Percentiles rank a stretch among this genome's conserved stretches.
Conservation (phyloP, 2,888 invertebrate genomes). For the Nomada ruficornis region DNA sequence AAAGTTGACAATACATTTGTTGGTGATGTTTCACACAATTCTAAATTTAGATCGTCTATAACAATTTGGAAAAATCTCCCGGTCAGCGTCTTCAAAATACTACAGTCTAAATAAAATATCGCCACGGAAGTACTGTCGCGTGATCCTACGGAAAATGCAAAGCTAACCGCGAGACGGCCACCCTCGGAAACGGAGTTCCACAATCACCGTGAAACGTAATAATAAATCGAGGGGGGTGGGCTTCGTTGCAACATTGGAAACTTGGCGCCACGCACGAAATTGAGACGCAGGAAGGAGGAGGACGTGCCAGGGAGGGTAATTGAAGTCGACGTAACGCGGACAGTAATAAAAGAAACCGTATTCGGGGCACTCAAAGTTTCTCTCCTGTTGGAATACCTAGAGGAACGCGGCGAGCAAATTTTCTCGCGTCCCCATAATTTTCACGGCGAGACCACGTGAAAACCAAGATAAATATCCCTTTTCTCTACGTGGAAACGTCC, state of each 20-base stretch:
- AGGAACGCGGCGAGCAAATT: constrained; percentile 61
- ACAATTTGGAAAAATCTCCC: no score
- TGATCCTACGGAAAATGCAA: constrained; percentile 17
- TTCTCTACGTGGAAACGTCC: constrained; percentile 7
- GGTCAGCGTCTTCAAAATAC: no score
- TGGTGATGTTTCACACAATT: no score
- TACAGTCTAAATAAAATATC: background rate
- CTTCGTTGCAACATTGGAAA: constrained; percentile 11
- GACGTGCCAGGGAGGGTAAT: background rate
- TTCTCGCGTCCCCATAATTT: constrained; percentile 64
- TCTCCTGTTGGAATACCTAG: constrained; percentile 34
- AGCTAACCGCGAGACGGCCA: background rate
- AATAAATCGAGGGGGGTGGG: constrained; percentile 33
- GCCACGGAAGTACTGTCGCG: background rate
- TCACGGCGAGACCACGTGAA: constrained; percentile 43
- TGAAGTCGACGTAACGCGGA: constrained; percentile 7
- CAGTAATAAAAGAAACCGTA: constrained; percentile 60
- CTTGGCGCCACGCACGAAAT: constrained; percentile 40
- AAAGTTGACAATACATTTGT: no score
- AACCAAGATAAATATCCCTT: constrained; percentile 64
- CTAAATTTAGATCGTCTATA: no score
- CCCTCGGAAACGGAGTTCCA: background rate
- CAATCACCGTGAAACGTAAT: constrained; percentile 20
- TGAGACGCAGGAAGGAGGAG: constrained; percentile 48
- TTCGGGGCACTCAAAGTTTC: constrained; percentile 36